Base-by-base conservation (phyloP, 2,888 invertebrate genomes). In the Noctua janthe region DNA sequence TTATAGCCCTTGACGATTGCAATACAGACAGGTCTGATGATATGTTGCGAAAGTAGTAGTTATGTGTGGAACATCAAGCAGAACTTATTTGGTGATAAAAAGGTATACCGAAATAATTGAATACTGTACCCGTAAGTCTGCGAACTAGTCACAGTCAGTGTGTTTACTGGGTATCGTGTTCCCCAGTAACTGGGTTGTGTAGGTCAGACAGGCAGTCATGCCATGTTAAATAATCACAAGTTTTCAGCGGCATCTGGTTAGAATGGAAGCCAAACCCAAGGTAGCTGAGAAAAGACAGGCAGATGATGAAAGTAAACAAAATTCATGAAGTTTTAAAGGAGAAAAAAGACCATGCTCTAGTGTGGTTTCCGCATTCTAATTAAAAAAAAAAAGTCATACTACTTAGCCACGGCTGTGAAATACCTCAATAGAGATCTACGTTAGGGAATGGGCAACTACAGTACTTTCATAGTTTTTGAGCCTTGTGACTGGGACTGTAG, bases 1-100 rank as follows among this genome's bases (percentile, higher is more conserved):
- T 70, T 35, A 10, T 49, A 62, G 85, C 81, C 77, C 85, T 85
- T 74, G 78, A 69, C 13, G 62, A 69, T 81, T 81, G 51, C 71
- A 62, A 51, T 47, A 74, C 10, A 35, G 54, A 71, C 66, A 54
- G 51, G 70, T 80, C 74, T 73, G 15, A 29, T 39, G 51, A 74
- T 35, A 43, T 39, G 35, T 82, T 79, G 23, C 29, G 64, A 66
- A 71, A 56, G 39, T 10, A 35, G 47, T 59, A 7, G 23, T 51
- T 49, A 49, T 23, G 35, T 62, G 17, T 54, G 15, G 10, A 35
- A n/a, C 64, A 15, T 56, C 7, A n/a, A 49, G 2, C 7, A 49
- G 11, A 51, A 70, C 17, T n/a, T 77, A 49, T n/a, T 56, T 47
- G 17, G 11, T 64, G 5, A 15, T n/a, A 3, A 20, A 35, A 20